Conservation (phyloP, 2,113 vertebrate genomes). For the Carlito syrichta region DNA sequence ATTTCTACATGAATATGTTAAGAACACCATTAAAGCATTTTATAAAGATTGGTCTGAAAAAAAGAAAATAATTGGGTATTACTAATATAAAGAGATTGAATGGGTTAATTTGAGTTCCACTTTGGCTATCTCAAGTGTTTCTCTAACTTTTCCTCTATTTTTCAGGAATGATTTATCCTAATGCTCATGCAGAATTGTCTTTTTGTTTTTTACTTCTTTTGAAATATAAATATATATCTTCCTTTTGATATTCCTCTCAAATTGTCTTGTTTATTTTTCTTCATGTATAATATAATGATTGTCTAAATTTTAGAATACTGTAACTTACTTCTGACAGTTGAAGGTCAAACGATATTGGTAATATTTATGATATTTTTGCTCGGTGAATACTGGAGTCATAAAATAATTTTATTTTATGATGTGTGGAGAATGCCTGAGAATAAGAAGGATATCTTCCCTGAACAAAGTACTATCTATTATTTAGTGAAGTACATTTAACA, state of each 20-base stretch:
- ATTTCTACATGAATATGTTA: neutral
- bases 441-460: neutral
- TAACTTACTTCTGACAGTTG: slow-evolving; percentile 35
- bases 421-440: slow-evolving; percentile 37
- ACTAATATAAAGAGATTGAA: neutral
- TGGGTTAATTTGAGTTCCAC: neutral
- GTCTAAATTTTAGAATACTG: neutral
- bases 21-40: neutral
- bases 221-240: neutral
- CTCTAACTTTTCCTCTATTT: neutral
- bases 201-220: neutral
- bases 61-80: neutral
- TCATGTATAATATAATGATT: neutral
- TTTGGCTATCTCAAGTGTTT: neutral
- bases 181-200: neutral
- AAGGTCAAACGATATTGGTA: slow-evolving; percentile 39
- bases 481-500: slow-evolving; percentile 35
- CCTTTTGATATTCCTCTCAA: neutral
- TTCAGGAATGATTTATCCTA: neutral
- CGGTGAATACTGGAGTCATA: slow-evolving; percentile 5
- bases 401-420: slow-evolving; percentile 53
- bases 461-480: slow-evolving; percentile 21
- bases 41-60: neutral
- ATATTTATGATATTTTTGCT: slow-evolving; percentile 36
- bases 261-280: neutral